A percentile compares a stretch with the other conserved stretches of the same genome.
These are phyloP conservation scores for Platyura marginata DNA, from an alignment of 1,140 invertebrate species.

Conservation along the genomic window DNA sequence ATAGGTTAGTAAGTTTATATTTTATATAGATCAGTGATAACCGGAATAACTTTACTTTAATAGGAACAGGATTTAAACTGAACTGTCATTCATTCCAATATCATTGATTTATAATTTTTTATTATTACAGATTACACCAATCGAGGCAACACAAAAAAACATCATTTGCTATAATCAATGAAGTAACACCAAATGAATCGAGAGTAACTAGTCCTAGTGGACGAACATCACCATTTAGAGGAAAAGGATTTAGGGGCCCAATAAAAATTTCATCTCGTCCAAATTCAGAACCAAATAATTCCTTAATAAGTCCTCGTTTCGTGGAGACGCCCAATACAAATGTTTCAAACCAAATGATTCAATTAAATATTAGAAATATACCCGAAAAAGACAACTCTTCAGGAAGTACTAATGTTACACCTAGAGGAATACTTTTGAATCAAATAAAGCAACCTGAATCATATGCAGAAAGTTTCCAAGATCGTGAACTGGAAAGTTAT, in stretches of 20 bases:
- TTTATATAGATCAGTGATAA: no score
- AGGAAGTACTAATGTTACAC: no score
- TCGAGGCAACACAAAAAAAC: conserved; percentile 25
- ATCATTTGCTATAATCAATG: conserved; percentile 39
- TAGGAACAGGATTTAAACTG: background rate
- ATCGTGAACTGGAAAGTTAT: conserved; percentile 1
- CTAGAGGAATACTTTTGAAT: background rate
- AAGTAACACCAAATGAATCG: conserved; percentile 21
- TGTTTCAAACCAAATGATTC: background rate
- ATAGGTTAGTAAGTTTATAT: conserved; percentile 16
- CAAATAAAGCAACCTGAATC: background rate
- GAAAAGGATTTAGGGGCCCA: conserved; percentile 33
- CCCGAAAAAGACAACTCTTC: background rate
- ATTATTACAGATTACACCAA: conserved; percentile 19
- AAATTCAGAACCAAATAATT: background rate
- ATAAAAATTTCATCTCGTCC: conserved; percentile 15
- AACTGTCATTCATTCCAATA: background rate
- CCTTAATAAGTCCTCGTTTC: background rate
- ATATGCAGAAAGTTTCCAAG: background rate
- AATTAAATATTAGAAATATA: background rate
- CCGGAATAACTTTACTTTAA: background rate
- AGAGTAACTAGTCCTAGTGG: conserved; percentile 25
- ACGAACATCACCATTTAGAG: conserved; percentile 33
- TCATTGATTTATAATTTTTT: background rate
- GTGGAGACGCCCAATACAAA: no score